These are phyloP conservation scores for Triops longicaudatus DNA, from an alignment of 1,140 invertebrate genomes.

Conservation along the genomic window DNA sequence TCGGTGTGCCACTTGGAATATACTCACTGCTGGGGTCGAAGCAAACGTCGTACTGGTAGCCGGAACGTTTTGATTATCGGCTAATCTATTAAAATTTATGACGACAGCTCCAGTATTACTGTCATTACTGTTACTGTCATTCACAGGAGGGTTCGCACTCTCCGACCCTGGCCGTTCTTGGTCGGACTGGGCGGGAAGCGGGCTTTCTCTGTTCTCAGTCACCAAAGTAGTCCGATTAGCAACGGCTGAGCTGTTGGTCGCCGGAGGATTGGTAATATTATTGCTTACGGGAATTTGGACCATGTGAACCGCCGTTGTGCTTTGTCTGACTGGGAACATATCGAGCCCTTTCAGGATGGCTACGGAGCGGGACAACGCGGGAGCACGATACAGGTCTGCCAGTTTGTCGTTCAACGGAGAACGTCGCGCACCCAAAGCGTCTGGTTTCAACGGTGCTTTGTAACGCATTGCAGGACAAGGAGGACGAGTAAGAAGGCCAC, in stretches of 20 bases:
- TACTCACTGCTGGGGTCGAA: slow-evolving; percentile 26
- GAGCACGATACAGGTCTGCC: background rate
- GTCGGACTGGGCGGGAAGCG: background rate
- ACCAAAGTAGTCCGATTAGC: background rate
- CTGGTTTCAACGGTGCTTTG: background rate
- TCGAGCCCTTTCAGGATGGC: slow-evolving; percentile 27
- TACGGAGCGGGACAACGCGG: slow-evolving; percentile 18
- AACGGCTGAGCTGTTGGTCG: background rate
- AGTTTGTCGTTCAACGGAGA: background rate
- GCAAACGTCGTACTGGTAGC: slow-evolving; percentile 4
- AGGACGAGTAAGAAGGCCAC: slow-evolving; percentile 22
- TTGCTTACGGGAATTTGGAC: slow-evolving; percentile 22
- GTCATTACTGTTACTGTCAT: slow-evolving; percentile 10
- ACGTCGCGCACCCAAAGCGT: background rate
- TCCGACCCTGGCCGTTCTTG: background rate
- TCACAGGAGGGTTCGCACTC: background rate
- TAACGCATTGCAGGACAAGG: slow-evolving; percentile 9
- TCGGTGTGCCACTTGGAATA: slow-evolving; percentile 27
- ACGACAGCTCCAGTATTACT: slow-evolving; percentile 12
- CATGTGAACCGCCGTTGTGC: slow-evolving; percentile 26
- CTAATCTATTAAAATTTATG: background rate
- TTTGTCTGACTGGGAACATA: slow-evolving; percentile 18
- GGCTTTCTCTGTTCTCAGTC: background rate
- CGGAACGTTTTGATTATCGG: background rate
- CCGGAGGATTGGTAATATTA: background rate